Evolutionary conservation across 2,888 invertebrate genomes (phyloP).

Genomic region (Trileptium ribeirensis): DNA sequence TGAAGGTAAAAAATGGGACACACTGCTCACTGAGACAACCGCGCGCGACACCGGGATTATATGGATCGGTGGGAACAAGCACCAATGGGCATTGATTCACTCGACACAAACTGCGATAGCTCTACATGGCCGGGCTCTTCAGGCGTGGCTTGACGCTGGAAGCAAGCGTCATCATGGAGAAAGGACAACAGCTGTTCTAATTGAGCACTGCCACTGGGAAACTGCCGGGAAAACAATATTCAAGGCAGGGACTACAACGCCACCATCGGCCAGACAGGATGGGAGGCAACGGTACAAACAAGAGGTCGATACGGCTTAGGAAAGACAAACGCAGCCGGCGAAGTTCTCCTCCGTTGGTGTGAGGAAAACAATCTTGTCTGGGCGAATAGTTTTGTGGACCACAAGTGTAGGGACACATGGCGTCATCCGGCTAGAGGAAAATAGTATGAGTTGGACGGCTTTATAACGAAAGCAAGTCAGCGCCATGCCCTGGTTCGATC

Average conservation of each 20-base stretch:
- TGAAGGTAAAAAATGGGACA: neutral
- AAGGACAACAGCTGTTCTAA: neutral
- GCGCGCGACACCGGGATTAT: neutral
- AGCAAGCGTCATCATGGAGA: neutral
- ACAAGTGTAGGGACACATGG: slow-evolving; percentile 8
- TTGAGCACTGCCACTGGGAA: too few relatives aligned
- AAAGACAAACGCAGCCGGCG: neutral
- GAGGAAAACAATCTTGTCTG: neutral
- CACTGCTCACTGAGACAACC: neutral
- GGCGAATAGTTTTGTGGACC: too few relatives aligned
- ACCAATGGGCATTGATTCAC: neutral
- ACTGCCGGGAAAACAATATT: too few relatives aligned
- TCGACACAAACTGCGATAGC: neutral
- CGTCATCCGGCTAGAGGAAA: neutral
- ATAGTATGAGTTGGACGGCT: neutral
- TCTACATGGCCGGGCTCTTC: neutral
- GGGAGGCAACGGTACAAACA: neutral
- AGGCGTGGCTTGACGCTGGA: neutral
- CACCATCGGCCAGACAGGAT: neutral
- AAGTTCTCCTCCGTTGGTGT: neutral
- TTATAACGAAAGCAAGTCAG: neutral
- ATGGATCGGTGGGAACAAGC: neutral
- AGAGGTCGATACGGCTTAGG: neutral
- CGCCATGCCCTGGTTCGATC: neutral
- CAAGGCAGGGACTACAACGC: neutral